phyloP scores from a whole-genome alignment of 2,797 vertebrate species.

The Tauraco hartlaubi region DNA sequence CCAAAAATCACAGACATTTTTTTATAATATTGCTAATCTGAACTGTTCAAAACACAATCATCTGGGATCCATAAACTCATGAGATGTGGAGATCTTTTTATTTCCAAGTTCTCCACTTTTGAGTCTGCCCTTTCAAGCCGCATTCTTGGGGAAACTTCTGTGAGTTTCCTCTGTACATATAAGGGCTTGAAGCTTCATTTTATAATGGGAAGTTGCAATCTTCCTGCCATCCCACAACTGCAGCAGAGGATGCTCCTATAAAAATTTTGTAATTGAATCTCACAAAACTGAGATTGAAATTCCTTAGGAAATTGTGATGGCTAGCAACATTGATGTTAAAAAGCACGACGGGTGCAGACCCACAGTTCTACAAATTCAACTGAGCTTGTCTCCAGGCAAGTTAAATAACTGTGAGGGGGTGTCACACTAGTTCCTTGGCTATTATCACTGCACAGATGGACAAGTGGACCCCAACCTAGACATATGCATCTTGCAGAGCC shows the following conservation, averaged over 20 bases:
- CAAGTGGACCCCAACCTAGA: not conserved
- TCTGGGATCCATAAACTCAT: too few species aligned
- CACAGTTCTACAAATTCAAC: not conserved
- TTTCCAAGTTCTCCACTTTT: not conserved
- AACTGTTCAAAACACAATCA: not conserved
- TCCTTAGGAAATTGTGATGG: not conserved
- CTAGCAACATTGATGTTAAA: not conserved
- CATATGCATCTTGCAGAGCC: accelerated
- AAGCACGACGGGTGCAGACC: not conserved
- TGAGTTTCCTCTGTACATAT: not conserved
- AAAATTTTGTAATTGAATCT: too few species aligned
- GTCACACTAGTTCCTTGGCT: too few species aligned
- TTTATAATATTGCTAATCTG: not conserved
- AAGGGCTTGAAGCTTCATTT: not conserved
- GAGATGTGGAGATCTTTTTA: not conserved
- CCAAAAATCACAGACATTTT: not conserved
- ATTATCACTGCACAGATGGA: not conserved
- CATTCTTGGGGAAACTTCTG: not conserved
- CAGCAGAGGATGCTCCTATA: not conserved
- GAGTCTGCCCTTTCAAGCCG: not conserved
- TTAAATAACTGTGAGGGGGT: not conserved
- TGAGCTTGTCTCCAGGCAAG: accelerated
- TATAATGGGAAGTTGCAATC: not conserved
- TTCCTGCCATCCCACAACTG: not conserved
- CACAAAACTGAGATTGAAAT: not conserved